Conservation (phyloP, 1,140 invertebrate genomes). For the Apolygus lucorum region DNA sequence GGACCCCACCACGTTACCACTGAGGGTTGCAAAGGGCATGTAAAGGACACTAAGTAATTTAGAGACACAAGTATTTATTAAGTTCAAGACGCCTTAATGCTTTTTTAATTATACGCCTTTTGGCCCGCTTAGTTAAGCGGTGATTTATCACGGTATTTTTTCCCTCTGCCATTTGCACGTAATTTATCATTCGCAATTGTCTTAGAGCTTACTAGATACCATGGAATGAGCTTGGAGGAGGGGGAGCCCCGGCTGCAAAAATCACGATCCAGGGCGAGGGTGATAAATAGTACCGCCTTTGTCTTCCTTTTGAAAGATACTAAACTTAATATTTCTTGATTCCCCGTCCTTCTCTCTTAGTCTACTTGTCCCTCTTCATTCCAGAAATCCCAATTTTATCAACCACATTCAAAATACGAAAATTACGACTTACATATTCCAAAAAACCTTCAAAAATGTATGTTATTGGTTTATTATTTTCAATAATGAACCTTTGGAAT, state of each 20-base stretch:
- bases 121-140: conserved; percentile 7
- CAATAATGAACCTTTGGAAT: too few species aligned
- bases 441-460: too few species aligned
- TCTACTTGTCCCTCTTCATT: too few species aligned
- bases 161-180: conserved; percentile 2
- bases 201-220: neutral
- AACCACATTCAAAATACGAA: too few species aligned
- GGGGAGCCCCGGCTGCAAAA: neutral
- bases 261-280: neutral
- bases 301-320: neutral
- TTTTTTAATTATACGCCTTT: conserved; percentile 14
- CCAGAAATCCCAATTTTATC: too few species aligned
- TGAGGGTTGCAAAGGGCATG: conserved; percentile 9
- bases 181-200: conserved; percentile 12
- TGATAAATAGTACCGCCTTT: neutral
- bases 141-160: conserved; percentile 3
- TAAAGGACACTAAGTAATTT: conserved; percentile 10
- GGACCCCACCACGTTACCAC: neutral
- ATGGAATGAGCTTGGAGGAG: neutral
- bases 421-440: too few species aligned
- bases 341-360: too few species aligned
- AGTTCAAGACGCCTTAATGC: conserved; percentile 13
- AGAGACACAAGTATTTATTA: conserved; percentile 8
- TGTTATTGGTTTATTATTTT: too few species aligned
- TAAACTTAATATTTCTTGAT: too few species aligned